Evolutionary conservation across 1,140 invertebrate species (phyloP).

Genomic region (Paralvinella palmiformis): DNA sequence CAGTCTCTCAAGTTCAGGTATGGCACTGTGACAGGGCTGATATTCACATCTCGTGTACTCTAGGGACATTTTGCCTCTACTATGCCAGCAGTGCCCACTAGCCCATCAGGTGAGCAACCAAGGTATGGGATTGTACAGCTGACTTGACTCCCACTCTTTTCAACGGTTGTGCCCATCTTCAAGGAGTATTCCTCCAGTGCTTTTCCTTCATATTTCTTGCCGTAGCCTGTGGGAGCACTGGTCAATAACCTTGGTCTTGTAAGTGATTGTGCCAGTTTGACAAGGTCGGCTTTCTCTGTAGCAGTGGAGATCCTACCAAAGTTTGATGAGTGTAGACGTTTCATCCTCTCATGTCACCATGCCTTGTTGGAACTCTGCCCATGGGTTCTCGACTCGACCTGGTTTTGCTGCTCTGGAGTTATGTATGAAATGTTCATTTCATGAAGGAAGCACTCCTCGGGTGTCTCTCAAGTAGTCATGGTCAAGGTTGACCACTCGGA

Average conservation of each 20-base stretch:
- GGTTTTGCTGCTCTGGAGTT: slow-evolving; percentile 2
- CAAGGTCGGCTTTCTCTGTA: slow-evolving; percentile 19
- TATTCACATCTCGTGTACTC: neutral
- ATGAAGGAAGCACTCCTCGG: slow-evolving; percentile 4
- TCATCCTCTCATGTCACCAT: slow-evolving; percentile 23
- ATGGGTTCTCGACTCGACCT: slow-evolving; percentile 20
- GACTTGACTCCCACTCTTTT: slow-evolving; percentile 20
- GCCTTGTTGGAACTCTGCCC: slow-evolving; percentile 17
- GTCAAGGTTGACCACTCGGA: slow-evolving; percentile 20
- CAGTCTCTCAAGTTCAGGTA: slow-evolving; percentile 14
- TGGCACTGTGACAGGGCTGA: slow-evolving; percentile 13
- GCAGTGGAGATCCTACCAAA: slow-evolving; percentile 28
- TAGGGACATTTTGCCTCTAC: slow-evolving; percentile 23
- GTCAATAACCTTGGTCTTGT: neutral
- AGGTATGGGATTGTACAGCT: slow-evolving; percentile 18
- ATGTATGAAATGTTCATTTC: slow-evolving; percentile 18
- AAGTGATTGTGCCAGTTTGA: slow-evolving; percentile 17
- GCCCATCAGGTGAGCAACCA: slow-evolving; percentile 23
- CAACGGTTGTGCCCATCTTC: slow-evolving; percentile 7
- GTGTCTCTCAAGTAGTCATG: slow-evolving; percentile 11
- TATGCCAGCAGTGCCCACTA: slow-evolving; percentile 15
- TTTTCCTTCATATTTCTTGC: slow-evolving; percentile 21
- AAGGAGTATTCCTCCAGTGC: slow-evolving; percentile 17
- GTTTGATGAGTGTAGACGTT: slow-evolving; percentile 22
- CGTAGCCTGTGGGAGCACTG: slow-evolving; percentile 17